These are phyloP conservation scores for Leucophenga maculata DNA, from an alignment of 2,888 invertebrate species.

Conservation along the genomic window DNA sequence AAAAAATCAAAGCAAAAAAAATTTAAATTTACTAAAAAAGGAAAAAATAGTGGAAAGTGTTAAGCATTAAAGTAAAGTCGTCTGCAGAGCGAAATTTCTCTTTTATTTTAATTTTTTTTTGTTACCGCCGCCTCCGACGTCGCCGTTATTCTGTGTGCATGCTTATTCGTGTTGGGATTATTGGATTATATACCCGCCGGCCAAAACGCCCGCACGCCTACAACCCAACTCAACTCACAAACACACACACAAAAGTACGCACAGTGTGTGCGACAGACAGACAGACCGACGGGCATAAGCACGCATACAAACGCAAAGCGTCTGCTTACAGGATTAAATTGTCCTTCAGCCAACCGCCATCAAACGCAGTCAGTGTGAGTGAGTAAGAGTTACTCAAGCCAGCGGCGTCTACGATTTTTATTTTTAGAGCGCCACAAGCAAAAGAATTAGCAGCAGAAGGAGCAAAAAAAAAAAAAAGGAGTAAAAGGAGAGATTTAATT, in stretches of 20 bases:
- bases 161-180: conserved; percentile 64
- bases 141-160: conserved; percentile 47
- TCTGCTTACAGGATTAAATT: conserved; percentile 7
- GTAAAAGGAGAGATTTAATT: neutral
- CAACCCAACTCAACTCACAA: conserved; percentile 40
- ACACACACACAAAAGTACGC: conserved; percentile 33
- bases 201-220: neutral
- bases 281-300: neutral
- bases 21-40: no score
- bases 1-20: no score
- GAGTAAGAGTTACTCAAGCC: no score
- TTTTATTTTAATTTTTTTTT: neutral
- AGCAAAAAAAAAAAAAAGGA: neutral
- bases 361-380: neutral
- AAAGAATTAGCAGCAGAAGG: neutral
- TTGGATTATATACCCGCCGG: conserved; percentile 57
- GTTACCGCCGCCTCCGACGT: neutral
- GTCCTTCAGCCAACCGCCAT: neutral
- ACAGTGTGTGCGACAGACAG: neutral
- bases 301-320: neutral
- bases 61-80: no score
- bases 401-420: neutral
- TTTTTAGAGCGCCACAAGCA: neutral
- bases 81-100: neutral
- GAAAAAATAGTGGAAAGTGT: no score